Evolutionary conservation across 2,797 vertebrate genomes (phyloP), one percentile per base, ranked within the genome.

Genomic region (Luscinia megarhynchos): DNA sequence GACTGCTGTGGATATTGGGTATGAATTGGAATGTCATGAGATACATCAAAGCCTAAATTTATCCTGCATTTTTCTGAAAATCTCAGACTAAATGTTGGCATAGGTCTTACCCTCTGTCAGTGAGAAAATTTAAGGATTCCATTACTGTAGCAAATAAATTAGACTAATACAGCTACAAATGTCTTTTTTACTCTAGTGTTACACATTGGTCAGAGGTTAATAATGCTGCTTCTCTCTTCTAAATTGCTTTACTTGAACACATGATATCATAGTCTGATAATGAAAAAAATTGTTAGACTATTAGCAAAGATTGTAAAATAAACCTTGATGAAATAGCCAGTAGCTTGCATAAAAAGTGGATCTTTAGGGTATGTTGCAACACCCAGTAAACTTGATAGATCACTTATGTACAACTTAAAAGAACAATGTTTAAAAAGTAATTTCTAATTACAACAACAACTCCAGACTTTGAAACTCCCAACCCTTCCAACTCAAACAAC

Each of bases 81-180:
- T 80, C 75, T 87, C 75, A 32, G 16, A 63, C 30, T 83, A 68
- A 82, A 69, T 61, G 16, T 48, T 90, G 78, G 34, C 36, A 59
- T 30, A 66, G 48, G 58, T 80, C 82, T 86, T 78, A 34, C 20
- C 32, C 46, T 80, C n/a, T 87, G 67, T 54, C 34, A 76, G 50
- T 72, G 50, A 76, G 67, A 87, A 92, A 93, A 87, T 90, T 67
- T 83, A 92, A 82, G 81, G 81, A 92, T 87, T 83, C 38, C 55
- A 85, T 87, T 93, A 92, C 34, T 82, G 10, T 90, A 81, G 83
- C n/a, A 95, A 74, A 87, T 77, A 91, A 85, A 87, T 83, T 87
- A 89, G 36, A 63, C 14, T 38, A 85, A 67, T 70, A 72, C 5
- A 84, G 83, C 43, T 88, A 82, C 79, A 94, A 77, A 89, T 68